Evolutionary conservation across 2,888 invertebrate species (phyloP).

Genomic region (Oxycera nigricornis): DNA sequence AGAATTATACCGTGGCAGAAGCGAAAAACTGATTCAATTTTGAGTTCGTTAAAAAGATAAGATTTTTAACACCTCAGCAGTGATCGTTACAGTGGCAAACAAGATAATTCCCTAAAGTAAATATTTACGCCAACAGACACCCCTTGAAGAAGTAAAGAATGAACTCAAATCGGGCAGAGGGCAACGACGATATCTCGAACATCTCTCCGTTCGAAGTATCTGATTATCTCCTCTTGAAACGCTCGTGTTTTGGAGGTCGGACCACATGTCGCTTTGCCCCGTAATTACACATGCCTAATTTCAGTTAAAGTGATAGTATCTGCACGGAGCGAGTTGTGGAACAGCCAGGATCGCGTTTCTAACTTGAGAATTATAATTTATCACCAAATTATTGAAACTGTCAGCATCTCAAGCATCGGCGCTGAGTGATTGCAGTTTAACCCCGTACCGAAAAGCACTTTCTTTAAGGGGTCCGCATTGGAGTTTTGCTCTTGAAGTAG

Average conservation of each 20-base stretch:
- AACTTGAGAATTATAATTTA: constrained; percentile 41
- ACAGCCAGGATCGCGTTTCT: constrained; percentile 16
- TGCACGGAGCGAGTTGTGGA: constrained; percentile 9
- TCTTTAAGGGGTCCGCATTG: not conserved
- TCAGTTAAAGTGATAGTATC: not conserved
- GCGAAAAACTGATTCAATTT: too few relatives aligned
- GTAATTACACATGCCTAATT: constrained; percentile 38
- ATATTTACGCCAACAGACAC: constrained; percentile 43
- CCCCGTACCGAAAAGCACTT: not conserved
- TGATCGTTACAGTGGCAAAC: constrained; percentile 33
- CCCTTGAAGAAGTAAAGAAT: constrained; percentile 25
- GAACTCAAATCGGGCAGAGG: not conserved
- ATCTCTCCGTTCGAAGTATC: not conserved
- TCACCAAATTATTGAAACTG: constrained; percentile 46
- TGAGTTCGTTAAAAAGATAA: too few relatives aligned
- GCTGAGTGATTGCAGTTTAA: constrained; percentile 39
- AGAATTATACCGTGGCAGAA: too few relatives aligned
- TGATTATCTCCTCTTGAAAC: not conserved
- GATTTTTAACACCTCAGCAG: constrained; percentile 32
- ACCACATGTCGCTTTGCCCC: constrained; percentile 1
- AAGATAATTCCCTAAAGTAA: constrained; percentile 41
- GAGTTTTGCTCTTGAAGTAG: not conserved
- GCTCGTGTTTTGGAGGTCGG: not conserved
- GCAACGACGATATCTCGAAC: not conserved
- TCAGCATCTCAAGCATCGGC: constrained; percentile 44